phyloP scores from a whole-genome alignment of 2,888 invertebrate species.

The Phalangium opilio region DNA sequence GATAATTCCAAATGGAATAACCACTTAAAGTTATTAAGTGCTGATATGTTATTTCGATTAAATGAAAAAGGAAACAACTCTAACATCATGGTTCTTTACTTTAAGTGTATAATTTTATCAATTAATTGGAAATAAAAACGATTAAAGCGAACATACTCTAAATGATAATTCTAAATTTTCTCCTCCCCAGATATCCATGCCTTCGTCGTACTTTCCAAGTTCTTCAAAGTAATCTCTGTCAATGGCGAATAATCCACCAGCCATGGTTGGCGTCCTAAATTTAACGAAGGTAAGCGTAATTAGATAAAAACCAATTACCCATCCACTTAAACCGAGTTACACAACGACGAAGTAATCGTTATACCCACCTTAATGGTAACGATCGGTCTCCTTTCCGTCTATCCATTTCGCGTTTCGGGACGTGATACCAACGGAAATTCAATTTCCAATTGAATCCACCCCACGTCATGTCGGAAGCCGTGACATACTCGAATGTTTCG shows the following conservation, averaged over 20 bases:
- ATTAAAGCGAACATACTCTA: constrained; percentile 50
- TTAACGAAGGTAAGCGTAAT: constrained; percentile 4
- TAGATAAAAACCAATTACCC: no score
- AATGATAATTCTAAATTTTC: constrained; percentile 92
- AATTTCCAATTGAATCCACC: constrained; percentile 99
- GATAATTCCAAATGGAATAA: no score
- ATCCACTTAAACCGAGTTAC: no score
- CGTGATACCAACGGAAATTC: constrained; percentile 97
- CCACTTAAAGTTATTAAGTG: no score
- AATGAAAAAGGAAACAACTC: no score
- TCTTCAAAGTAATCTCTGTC: constrained; percentile 94
- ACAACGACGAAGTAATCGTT: no score
- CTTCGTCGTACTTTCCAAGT: constrained; percentile 93
- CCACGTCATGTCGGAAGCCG: constrained; percentile 98
- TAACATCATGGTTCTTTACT: no score
- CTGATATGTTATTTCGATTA: no score
- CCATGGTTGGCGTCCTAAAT: constrained; percentile 82
- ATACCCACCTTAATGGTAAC: constrained; percentile 40
- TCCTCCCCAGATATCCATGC: constrained; percentile 99
- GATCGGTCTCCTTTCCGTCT: constrained; percentile 83
- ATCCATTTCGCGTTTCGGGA: constrained; percentile 91
- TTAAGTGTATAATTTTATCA: no score
- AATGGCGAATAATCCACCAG: constrained; percentile 81
- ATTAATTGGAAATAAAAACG: no score
- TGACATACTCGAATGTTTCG: constrained; percentile 96